Conservation (phyloP, 2,888 invertebrate genomes). For the Notodonta ziczac region DNA sequence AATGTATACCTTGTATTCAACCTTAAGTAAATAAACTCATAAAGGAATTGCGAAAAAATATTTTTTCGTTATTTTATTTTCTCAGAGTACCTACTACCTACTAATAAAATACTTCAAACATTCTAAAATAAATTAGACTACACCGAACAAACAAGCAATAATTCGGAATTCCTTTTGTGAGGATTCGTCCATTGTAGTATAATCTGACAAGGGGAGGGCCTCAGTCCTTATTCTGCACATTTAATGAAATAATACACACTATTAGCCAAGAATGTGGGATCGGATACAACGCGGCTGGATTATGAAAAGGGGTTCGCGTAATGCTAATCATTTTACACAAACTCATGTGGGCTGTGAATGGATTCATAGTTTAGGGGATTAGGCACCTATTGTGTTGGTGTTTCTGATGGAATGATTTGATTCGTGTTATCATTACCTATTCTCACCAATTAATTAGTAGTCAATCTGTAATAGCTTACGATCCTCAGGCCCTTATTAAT, state of each 20-base stretch:
- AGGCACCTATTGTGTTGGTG: background rate
- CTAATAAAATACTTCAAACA: too few relatives aligned
- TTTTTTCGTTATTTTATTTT: too few relatives aligned
- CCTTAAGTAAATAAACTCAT: too few relatives aligned
- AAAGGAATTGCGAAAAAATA: too few relatives aligned
- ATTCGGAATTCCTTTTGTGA: constrained; percentile 58
- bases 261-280: constrained; percentile 47
- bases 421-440: background rate
- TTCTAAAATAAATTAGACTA: constrained; percentile 1
- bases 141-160: constrained; percentile 35
- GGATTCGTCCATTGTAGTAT: constrained; percentile 56
- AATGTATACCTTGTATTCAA: too few relatives aligned
- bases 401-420: background rate
- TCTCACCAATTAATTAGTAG: too few relatives aligned
- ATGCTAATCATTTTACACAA: constrained; percentile 20
- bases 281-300: constrained; percentile 24
- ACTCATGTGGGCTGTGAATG: constrained; percentile 10
- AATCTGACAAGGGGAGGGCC: constrained; percentile 64
- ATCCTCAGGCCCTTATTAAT: too few relatives aligned
- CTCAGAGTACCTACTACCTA: too few relatives aligned
- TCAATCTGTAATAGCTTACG: too few relatives aligned
- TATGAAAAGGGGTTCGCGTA: constrained; percentile 38
- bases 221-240: constrained; percentile 53
- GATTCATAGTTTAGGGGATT: constrained; percentile 6
- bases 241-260: constrained; percentile 64